phyloP scores from a whole-genome alignment of 2,888 invertebrate species.

The Pollenia angustigena region DNA sequence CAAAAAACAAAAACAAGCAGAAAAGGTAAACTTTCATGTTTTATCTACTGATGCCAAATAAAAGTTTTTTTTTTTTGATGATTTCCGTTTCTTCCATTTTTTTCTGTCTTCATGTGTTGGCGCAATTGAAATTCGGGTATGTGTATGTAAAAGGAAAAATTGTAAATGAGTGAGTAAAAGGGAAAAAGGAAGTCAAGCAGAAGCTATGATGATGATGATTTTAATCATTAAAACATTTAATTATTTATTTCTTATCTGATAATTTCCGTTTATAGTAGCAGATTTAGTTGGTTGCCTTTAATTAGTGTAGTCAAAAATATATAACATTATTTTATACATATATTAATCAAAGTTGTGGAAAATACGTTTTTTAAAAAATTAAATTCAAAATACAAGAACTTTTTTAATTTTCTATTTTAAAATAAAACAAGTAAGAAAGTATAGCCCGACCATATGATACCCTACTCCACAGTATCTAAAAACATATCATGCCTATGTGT shows the following conservation, averaged over 20 bases:
- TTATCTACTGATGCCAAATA: neutral
- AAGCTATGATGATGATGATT: neutral
- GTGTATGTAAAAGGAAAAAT: neutral
- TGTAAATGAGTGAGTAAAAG: neutral
- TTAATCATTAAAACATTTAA: constrained; percentile 34
- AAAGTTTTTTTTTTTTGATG: neutral
- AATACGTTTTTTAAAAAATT: neutral
- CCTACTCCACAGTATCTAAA: no score
- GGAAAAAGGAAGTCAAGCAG: neutral
- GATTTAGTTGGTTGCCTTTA: constrained; percentile 25
- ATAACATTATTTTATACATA: constrained; percentile 6
- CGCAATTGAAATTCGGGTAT: neutral
- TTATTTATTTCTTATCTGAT: constrained; percentile 37
- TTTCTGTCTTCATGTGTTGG: neutral
- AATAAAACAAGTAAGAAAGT: no score
- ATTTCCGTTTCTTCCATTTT: neutral
- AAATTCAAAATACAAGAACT: neutral
- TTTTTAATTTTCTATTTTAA: no score
- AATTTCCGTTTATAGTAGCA: constrained; percentile 31
- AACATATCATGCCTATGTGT: no score
- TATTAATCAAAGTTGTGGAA: neutral
- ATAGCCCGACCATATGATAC: no score
- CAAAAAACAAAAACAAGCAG: neutral
- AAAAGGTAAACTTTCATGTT: constrained; percentile 36
- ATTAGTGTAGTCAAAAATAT: constrained; percentile 19